Percentiles rank a stretch among this genome's conserved stretches.
These are phyloP conservation scores for Synchiropus splendidus DNA, from an alignment of 2,113 vertebrate genomes.

Conservation along the genomic window DNA sequence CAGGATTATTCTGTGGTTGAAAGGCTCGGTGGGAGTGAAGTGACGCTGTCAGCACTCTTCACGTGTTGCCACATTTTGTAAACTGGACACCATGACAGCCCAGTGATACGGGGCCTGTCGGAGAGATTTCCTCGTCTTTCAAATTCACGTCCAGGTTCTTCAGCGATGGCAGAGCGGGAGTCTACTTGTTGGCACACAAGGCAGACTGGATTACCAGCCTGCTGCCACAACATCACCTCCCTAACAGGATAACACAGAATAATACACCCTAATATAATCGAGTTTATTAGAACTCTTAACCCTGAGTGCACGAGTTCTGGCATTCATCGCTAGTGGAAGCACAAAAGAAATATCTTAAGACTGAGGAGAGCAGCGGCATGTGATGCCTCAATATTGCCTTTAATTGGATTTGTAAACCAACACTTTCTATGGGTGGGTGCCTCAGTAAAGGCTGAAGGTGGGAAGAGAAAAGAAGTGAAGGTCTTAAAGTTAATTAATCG, in stretches of 20 bases:
- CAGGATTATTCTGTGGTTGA: background rate
- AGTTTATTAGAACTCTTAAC: conserved; percentile 54
- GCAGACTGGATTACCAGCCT: conserved; percentile 28
- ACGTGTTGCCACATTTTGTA: background rate
- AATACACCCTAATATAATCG: conserved; percentile 57
- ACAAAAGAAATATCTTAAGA: conserved; percentile 47
- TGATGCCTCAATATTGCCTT: conserved; percentile 44
- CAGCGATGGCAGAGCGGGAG: background rate
- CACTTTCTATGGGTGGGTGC: conserved; percentile 29
- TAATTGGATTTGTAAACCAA: conserved; percentile 64
- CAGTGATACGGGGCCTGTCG: background rate
- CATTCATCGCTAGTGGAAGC: conserved; percentile 15
- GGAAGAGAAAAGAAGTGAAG: conserved; percentile 27
- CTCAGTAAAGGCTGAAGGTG: conserved; percentile 32
- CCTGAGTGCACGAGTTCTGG: conserved; percentile 34
- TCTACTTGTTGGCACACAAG: conserved; percentile 14
- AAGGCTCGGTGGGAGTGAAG: background rate
- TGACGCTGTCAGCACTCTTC: background rate
- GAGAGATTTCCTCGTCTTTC: background rate
- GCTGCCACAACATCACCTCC: conserved; percentile 38
- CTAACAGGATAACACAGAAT: conserved; percentile 59
- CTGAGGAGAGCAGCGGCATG: conserved; percentile 54
- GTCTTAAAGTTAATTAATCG: conserved; percentile 59
- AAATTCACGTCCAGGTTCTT: background rate
- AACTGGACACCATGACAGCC: background rate